These are phyloP conservation scores for Panopea generosa DNA, from an alignment of 2,888 invertebrate genomes.

Conservation along the genomic window DNA sequence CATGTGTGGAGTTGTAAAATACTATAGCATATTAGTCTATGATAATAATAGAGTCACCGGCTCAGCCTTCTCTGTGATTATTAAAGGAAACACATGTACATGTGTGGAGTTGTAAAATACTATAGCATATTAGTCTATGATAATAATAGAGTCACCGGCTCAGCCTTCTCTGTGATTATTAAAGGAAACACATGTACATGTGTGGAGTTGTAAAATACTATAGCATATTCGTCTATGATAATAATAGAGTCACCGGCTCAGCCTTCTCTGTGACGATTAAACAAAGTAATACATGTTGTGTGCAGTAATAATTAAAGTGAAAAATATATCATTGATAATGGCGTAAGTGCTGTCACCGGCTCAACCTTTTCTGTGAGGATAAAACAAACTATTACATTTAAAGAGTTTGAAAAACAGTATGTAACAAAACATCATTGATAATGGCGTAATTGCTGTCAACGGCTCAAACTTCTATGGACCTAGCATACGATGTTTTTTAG, in stretches of 20 bases:
- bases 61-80: no score
- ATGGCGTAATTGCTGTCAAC: constrained; percentile 19
- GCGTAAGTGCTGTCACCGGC: constrained; percentile 20
- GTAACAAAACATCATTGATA: constrained; percentile 13
- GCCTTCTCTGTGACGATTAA: constrained; percentile 46
- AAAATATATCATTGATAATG: constrained; percentile 21
- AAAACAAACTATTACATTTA: constrained; percentile 38
- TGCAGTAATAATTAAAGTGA: background rate
- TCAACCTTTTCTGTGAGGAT: constrained; percentile 40
- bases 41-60: no score
- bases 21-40: no score
- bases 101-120: no score
- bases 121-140: no score
- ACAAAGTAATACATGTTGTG: constrained; percentile 34
- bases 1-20: no score
- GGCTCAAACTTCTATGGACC: no score
- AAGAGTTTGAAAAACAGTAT: background rate
- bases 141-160: constrained; percentile 24
- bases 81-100: no score
- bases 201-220: background rate
- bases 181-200: constrained; percentile 33
- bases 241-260: constrained; percentile 28
- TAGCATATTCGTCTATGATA: constrained; percentile 12
- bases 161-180: constrained; percentile 43
- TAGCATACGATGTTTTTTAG: no score